Evolutionary conservation across 1,140 invertebrate species (phyloP).

Genomic region (Aphelenchoides besseyi): DNA sequence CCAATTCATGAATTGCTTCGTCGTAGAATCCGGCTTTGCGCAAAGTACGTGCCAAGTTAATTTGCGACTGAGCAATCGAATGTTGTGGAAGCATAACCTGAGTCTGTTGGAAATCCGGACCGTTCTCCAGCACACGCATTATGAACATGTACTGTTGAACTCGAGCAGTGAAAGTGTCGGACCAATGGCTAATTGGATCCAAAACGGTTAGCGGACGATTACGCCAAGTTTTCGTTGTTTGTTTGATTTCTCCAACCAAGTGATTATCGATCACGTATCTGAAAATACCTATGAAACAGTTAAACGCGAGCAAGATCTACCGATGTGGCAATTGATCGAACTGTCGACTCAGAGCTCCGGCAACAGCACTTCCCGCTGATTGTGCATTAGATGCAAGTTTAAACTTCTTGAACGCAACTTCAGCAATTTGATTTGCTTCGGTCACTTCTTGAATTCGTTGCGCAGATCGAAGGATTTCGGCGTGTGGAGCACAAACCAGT

Average conservation of each 20-base stretch:
- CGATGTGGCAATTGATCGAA: slow-evolving; percentile 1
- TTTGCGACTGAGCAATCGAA: slow-evolving; percentile 38
- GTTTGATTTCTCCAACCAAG: slow-evolving; percentile 32
- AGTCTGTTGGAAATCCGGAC: neutral
- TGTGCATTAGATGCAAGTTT: too few relatives aligned
- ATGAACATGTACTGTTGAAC: slow-evolving; percentile 28
- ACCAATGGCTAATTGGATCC: slow-evolving; percentile 37
- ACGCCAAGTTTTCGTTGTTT: slow-evolving; percentile 45
- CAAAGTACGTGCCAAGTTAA: slow-evolving; percentile 34
- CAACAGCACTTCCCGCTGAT: too few relatives aligned
- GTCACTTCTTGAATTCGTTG: slow-evolving; percentile 41
- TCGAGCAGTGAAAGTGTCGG: slow-evolving; percentile 40
- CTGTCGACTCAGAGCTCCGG: too few relatives aligned
- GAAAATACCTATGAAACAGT: neutral
- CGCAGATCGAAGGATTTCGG: slow-evolving; percentile 31
- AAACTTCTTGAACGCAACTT: neutral
- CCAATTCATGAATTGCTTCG: slow-evolving; percentile 36
- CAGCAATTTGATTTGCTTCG: slow-evolving; percentile 17
- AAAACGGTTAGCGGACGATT: slow-evolving; percentile 40
- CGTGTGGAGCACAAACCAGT: slow-evolving; percentile 37
- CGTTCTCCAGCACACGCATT: slow-evolving; percentile 32
- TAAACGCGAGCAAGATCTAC: neutral
- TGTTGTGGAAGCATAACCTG: slow-evolving; percentile 33
- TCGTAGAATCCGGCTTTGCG: slow-evolving; percentile 40
- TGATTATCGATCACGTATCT: slow-evolving; percentile 14